phyloP scores from a whole-genome alignment of 2,797 vertebrate species.

The Fratercula arctica region DNA sequence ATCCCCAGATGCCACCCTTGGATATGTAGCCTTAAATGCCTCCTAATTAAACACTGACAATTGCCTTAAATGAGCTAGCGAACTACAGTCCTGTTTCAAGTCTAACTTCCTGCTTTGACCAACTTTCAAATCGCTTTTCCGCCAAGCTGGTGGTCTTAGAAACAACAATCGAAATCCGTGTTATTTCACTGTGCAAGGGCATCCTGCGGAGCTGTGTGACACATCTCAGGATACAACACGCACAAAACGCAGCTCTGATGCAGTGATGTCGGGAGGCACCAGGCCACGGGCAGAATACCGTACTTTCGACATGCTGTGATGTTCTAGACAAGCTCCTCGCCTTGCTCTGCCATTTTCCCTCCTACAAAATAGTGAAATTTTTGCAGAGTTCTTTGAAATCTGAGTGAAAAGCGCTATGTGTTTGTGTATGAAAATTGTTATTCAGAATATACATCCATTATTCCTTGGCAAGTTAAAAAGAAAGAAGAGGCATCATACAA shows the following conservation, averaged over 20 bases:
- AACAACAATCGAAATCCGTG: neutral
- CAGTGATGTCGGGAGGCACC: neutral
- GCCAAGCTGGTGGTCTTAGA: neutral
- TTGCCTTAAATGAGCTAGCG: neutral
- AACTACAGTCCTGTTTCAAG: neutral
- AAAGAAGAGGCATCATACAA: neutral
- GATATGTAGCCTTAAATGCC: conserved; percentile 29
- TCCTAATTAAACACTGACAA: conserved; percentile 31
- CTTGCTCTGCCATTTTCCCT: neutral
- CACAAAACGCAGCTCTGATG: neutral
- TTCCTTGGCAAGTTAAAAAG: neutral
- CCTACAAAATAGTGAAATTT: neutral
- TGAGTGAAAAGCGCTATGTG: neutral
- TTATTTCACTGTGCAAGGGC: neutral
- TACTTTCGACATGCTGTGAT: neutral
- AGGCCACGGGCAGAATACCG: neutral
- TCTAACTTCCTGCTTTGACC: neutral
- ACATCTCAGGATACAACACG: neutral
- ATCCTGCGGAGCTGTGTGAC: neutral
- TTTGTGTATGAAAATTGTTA: conserved; percentile 8
- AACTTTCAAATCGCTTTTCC: neutral
- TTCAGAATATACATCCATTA: neutral
- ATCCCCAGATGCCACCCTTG: neutral
- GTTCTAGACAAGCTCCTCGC: neutral
- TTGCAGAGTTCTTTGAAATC: conserved; percentile 30